A percentile compares a stretch with the other conserved stretches of the same genome.
Evolutionary conservation across 2,113 vertebrate genomes (phyloP).

Genomic region (Otis tarda): DNA sequence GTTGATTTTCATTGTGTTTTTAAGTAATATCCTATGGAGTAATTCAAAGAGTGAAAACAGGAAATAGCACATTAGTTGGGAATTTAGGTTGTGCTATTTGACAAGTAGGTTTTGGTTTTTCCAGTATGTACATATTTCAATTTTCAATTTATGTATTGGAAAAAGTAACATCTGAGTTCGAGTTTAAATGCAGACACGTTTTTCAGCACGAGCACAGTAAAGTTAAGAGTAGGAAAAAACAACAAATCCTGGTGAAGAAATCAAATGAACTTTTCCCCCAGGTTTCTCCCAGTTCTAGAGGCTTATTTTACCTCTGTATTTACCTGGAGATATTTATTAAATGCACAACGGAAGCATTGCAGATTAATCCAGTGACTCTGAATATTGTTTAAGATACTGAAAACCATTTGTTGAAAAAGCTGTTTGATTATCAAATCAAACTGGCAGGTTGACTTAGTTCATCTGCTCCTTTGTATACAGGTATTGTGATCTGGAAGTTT

Average conservation of each 20-base stretch:
- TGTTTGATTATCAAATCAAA: not conserved
- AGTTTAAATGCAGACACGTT: not conserved
- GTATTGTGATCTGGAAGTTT: not conserved
- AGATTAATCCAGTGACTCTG: not conserved
- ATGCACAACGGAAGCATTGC: not conserved
- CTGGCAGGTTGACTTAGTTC: not conserved
- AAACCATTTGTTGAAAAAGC: not conserved
- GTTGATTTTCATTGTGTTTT: not conserved
- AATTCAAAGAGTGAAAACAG: not conserved
- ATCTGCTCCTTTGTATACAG: not conserved
- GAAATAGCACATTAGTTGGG: not conserved
- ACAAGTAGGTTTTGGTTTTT: not conserved
- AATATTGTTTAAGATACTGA: not conserved
- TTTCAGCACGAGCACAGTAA: not conserved
- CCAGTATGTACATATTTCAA: not conserved
- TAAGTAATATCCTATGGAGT: not conserved
- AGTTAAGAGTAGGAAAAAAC: not conserved
- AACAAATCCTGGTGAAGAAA: not conserved
- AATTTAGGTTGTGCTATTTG: not conserved
- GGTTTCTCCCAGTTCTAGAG: not conserved
- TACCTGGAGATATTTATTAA: not conserved
- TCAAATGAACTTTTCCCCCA: not conserved
- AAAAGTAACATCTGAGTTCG: not conserved
- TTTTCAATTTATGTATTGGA: not conserved
- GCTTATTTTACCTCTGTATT: not conserved